phyloP scores from a whole-genome alignment of 2,888 invertebrate genomes.

The Candidula unifasciata region DNA sequence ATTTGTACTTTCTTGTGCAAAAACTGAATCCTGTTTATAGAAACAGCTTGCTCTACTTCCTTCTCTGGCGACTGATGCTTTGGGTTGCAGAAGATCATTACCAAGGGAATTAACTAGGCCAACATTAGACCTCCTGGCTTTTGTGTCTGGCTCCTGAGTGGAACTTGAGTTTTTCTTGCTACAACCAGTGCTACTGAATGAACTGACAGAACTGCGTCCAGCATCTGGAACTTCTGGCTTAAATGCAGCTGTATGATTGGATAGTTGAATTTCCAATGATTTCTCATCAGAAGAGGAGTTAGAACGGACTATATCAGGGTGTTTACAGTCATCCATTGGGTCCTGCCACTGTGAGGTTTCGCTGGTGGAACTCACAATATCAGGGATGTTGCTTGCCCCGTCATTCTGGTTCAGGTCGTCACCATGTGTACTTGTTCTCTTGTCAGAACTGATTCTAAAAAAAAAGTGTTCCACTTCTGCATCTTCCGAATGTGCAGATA shows the following conservation, averaged over 20 bases:
- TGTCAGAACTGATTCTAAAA: not conserved
- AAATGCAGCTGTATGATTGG: not conserved
- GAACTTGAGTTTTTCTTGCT: not conserved
- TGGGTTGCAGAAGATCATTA: not conserved
- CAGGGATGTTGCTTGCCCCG: not conserved
- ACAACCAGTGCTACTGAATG: constrained; percentile 16
- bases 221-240: not conserved
- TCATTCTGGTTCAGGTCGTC: not conserved
- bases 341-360: not conserved
- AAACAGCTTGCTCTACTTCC: not conserved
- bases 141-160: not conserved
- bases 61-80: not conserved
- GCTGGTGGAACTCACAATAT: constrained; percentile 17
- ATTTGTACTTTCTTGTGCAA: constrained; percentile 22
- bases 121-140: not conserved
- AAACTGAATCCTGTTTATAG: constrained; percentile 15
- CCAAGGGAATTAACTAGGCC: constrained; percentile 7
- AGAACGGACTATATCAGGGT: constrained; percentile 32
- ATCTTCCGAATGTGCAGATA: not conserved
- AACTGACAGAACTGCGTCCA: not conserved
- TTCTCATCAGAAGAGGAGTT: constrained; percentile 26
- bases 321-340: not conserved
- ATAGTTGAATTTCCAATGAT: not conserved
- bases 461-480: not conserved
- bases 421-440: not conserved